Conservation (phyloP, 2,113 vertebrate genomes). For the Rhagologus leucostigma region DNA sequence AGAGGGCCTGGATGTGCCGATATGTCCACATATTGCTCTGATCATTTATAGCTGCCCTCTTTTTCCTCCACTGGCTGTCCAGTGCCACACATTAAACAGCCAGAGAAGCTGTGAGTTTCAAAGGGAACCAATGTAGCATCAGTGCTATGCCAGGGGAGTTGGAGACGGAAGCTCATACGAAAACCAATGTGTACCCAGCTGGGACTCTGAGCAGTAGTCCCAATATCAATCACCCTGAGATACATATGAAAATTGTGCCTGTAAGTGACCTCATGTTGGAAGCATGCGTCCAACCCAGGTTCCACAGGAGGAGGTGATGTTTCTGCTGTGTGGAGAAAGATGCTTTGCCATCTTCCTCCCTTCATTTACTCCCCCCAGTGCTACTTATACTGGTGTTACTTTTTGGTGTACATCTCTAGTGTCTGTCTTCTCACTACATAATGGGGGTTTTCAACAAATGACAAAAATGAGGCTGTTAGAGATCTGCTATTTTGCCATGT, state of each 20-base stretch:
- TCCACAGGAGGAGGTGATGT: not conserved
- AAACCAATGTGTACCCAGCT: not conserved
- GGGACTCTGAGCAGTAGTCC: not conserved
- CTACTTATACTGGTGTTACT: not conserved
- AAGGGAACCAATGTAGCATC: not conserved
- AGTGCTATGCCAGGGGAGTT: not conserved
- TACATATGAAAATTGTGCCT: not conserved
- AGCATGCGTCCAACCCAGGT: not conserved
- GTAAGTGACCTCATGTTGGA: not conserved
- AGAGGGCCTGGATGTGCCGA: not conserved
- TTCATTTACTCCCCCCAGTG: not conserved
- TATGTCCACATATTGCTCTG: not conserved
- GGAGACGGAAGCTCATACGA: not conserved
- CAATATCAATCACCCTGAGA: not conserved
- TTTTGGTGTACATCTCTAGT: not conserved
- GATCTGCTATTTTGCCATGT: not conserved
- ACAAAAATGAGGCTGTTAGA: not conserved
- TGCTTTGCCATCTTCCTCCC: not conserved
- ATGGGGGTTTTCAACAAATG: not conserved
- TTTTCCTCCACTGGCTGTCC: not conserved
- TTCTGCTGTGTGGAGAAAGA: not conserved
- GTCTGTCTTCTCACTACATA: accelerated
- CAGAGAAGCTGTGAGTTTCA: not conserved
- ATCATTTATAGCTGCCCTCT: not conserved
- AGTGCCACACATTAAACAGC: not conserved